Evolutionary conservation across 2,113 vertebrate species (phyloP).

Genomic region (Pygoscelis antarcticus): DNA sequence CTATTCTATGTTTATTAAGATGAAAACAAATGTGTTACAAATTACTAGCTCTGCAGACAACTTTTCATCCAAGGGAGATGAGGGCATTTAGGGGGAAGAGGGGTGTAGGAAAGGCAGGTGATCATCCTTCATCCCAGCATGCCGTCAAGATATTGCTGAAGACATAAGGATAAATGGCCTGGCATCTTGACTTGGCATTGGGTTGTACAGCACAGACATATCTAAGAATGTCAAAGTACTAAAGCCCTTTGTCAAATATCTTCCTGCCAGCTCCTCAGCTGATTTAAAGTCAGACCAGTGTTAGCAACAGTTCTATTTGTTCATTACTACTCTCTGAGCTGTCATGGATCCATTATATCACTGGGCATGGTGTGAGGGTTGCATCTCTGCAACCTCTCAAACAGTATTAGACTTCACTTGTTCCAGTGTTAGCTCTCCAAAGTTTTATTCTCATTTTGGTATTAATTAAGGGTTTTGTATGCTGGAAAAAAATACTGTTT

Average conservation of each 20-base stretch:
- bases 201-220: neutral
- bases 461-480: neutral
- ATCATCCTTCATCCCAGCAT: neutral
- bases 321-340: neutral
- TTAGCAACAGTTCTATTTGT: neutral
- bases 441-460: neutral
- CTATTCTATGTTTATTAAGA: neutral
- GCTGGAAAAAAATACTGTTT: fast-evolving
- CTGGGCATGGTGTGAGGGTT: neutral
- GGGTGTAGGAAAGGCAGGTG: neutral
- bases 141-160: neutral
- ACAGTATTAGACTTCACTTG: neutral
- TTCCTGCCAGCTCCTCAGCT: neutral
- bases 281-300: neutral
- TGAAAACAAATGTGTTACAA: neutral
- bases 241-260: neutral
- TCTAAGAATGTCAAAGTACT: neutral
- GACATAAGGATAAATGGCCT: neutral
- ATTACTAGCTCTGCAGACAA: neutral
- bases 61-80: neutral
- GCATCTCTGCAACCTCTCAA: neutral
- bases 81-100: neutral
- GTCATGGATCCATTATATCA: fast-evolving
- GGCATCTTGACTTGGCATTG: fast-evolving
- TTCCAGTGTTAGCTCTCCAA: neutral